These are phyloP conservation scores for Dryas iulia DNA, from an alignment of 1,140 invertebrate genomes.

Conservation along the genomic window DNA sequence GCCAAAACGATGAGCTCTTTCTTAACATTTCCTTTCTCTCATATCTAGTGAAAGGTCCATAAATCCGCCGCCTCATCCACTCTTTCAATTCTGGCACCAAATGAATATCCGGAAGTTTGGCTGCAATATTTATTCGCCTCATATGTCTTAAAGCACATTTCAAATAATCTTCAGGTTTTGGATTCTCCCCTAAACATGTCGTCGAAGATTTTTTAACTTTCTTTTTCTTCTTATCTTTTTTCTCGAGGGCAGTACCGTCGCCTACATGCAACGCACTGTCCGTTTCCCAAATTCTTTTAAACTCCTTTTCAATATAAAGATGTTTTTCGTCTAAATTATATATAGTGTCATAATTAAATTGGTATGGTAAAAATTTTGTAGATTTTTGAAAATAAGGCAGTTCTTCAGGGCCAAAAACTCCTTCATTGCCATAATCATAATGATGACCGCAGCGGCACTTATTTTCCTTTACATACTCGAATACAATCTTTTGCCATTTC, in stretches of 20 bases:
- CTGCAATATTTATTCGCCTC: conserved; percentile 56
- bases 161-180: conserved; percentile 60
- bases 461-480: conserved; percentile 53
- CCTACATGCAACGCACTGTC: conserved; percentile 58
- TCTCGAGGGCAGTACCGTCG: conserved; percentile 38
- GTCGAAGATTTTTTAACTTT: conserved; percentile 50
- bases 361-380: conserved; percentile 40
- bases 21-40: conserved; percentile 46
- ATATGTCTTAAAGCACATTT: conserved; percentile 57
- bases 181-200: conserved; percentile 55
- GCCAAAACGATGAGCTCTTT: conserved; percentile 53
- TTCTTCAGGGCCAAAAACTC: conserved; percentile 50
- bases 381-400: conserved; percentile 59
- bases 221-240: conserved; percentile 58
- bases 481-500: conserved; percentile 53
- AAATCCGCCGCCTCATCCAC: conserved; percentile 67
- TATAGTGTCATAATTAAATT: conserved; percentile 66
- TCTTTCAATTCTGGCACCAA: conserved; percentile 61
- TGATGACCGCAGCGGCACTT: conserved; percentile 65
- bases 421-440: conserved; percentile 65
- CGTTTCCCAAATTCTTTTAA: conserved; percentile 65
- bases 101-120: conserved; percentile 61
- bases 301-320: conserved; percentile 55
- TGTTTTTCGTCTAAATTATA: conserved; percentile 57
- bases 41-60: conserved; percentile 43